Evolutionary conservation across 2,888 invertebrate species (phyloP).

Genomic region (Thysanoteuthis rhombus): DNA sequence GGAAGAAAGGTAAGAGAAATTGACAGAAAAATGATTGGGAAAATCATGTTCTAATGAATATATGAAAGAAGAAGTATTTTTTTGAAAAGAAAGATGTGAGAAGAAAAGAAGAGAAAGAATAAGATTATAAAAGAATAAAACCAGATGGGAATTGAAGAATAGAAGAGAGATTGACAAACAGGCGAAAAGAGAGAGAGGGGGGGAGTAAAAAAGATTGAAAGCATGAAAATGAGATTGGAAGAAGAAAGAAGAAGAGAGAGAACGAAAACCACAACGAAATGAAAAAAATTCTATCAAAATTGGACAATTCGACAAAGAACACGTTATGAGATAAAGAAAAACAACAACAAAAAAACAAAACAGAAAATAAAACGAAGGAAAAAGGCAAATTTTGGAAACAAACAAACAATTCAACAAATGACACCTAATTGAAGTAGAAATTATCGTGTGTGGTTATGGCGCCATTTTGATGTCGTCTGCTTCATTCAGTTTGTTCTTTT

Average conservation of each 20-base stretch:
- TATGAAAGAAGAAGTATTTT: too few species aligned
- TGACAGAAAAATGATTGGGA: too few species aligned
- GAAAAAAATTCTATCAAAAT: background rate
- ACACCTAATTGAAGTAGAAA: background rate
- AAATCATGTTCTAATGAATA: too few species aligned
- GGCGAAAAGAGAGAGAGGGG: background rate
- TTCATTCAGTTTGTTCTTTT: background rate
- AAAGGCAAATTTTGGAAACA: background rate
- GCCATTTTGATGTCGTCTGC: background rate
- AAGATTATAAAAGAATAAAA: too few species aligned
- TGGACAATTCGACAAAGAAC: background rate
- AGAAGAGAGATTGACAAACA: too few species aligned
- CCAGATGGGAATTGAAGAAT: too few species aligned
- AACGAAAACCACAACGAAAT: background rate
- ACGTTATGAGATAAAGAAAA: background rate
- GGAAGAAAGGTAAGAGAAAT: too few species aligned
- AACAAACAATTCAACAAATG: background rate
- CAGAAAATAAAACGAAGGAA: background rate
- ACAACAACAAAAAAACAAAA: background rate
- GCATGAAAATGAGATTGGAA: background rate
- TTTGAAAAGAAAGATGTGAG: too few species aligned
- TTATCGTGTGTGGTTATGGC: background rate
- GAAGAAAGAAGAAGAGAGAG: background rate
- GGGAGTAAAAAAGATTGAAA: background rate
- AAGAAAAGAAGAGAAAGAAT: too few species aligned